These are phyloP conservation scores for Fragum sueziense DNA, from an alignment of 2,888 invertebrate species.

Conservation along the genomic window DNA sequence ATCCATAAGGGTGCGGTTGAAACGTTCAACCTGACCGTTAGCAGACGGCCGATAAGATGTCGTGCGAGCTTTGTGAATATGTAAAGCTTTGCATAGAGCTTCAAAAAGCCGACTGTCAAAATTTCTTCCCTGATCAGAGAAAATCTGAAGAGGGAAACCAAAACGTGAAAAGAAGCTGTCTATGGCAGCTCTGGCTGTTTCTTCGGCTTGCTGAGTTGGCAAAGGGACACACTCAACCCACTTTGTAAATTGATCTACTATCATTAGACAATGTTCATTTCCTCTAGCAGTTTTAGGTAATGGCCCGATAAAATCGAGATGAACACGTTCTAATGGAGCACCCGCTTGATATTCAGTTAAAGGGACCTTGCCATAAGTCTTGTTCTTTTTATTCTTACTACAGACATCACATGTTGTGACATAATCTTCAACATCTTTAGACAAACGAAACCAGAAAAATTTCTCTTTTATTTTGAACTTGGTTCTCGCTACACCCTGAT, in stretches of 20 bases:
- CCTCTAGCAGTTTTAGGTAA: conserved; percentile 25
- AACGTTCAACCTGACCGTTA: conserved; percentile 29
- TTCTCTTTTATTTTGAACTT: conserved; percentile 21
- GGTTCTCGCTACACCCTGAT: conserved; percentile 40
- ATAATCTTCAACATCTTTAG: conserved; percentile 19
- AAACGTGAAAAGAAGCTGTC: conserved; percentile 28
- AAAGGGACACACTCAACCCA: conserved; percentile 29
- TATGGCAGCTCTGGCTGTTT: conserved; percentile 22
- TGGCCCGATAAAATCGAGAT: conserved; percentile 26
- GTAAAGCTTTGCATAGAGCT: no score
- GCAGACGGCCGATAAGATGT: conserved; percentile 21
- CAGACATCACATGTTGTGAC: conserved; percentile 21
- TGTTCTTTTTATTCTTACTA: conserved; percentile 27
- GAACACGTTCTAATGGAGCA: conserved; percentile 26
- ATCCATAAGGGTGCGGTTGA: conserved; percentile 26
- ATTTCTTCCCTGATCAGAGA: conserved; percentile 20
- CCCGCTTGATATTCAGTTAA: conserved; percentile 24
- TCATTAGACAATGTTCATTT: conserved; percentile 31
- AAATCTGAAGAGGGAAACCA: conserved; percentile 24
- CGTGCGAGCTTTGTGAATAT: no score
- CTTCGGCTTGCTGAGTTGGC: conserved; percentile 25
- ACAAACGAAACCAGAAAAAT: conserved; percentile 29
- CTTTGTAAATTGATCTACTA: conserved; percentile 36
- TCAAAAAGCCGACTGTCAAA: conserved; percentile 20
- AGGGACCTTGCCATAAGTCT: conserved; percentile 21